Conservation (phyloP, 2,113 vertebrate species). For the Sphyrna mokarran region DNA sequence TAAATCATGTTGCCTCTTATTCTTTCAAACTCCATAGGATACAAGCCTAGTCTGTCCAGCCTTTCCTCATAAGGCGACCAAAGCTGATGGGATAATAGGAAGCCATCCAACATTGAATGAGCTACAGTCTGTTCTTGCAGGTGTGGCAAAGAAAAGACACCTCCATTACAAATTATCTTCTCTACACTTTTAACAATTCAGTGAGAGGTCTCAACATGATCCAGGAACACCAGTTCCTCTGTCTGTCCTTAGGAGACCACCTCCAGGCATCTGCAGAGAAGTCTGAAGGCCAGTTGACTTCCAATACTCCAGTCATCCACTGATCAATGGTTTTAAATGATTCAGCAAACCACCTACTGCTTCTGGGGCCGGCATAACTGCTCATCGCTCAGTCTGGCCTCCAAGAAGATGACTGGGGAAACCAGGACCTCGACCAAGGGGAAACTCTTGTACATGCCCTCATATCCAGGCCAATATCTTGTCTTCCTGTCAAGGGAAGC, state of each 20-base stretch:
- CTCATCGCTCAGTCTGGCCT: neutral
- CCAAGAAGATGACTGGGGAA: neutral
- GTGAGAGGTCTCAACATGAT: neutral
- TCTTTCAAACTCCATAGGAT: too few relatives aligned
- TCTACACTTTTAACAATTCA: neutral
- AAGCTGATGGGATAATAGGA: too few relatives aligned
- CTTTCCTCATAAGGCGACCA: too few relatives aligned
- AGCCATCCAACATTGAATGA: neutral
- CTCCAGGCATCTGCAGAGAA: neutral
- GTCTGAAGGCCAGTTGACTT: neutral
- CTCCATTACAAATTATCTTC: neutral
- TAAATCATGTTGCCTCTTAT: too few relatives aligned
- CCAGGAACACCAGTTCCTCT: neutral
- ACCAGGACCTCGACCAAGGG: neutral
- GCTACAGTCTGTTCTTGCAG: neutral
- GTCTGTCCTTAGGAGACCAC: neutral
- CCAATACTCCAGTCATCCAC: neutral
- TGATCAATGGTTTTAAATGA: neutral
- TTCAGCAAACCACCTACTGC: neutral
- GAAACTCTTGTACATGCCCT: neutral
- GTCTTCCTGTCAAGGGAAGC: neutral
- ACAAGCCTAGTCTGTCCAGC: too few relatives aligned
- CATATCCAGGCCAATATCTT: neutral
- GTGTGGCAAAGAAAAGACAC: neutral
- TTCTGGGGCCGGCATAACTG: neutral